Base-by-base conservation (phyloP, 2,888 invertebrate species). In the Nezara viridula region DNA sequence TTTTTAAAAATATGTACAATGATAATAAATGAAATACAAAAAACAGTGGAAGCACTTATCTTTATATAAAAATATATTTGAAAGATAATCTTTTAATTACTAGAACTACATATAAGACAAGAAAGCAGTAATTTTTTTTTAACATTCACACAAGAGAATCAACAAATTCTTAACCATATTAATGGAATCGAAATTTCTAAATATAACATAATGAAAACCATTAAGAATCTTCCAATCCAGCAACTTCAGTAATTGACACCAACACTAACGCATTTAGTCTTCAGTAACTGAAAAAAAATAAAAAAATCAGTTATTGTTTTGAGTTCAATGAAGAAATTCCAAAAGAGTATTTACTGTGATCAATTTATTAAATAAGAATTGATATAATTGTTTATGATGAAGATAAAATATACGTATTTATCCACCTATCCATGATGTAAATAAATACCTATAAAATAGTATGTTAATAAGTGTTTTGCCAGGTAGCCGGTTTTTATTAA, bases 31-130 rank as follows among this genome's bases (percentile, higher is more conserved):
- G n/a, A 81, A 81, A n/a, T 81, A 81, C 81, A 81, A 81, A 81
- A 73, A 81, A 44, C 44, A n/a, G 24, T 81, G 81, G 81, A 81
- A 81, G 81, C 81, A 81, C 81, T 81, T 81, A 44, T 81, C 44
- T 81, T 81, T 81, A 81, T 81, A 81, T 81, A 81, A 81, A 81
- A 81, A 81, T 81, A 81, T 81, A 81, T 81, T 81, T 81, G 44
- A 81, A 47, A 16, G 44, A 81, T 81, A 44, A 81, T 81, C 44
- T 81, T 81, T 81, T 37, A 73, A 73, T 37, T 19, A 73, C 66
- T 73, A 73, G 32, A 37, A 73, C 32, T 6, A 73, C 16, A 10
- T 73, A 73, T 37, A 73, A 37, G 27, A 37, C 66, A 37, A 73
- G 32, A 73, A 73, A 73, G 32, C 66, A 73, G 66, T 37, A 37